A percentile compares a stretch with the other conserved stretches of the same genome.
These are phyloP conservation scores for Colletes latitarsis DNA, from an alignment of 1,140 invertebrate genomes.

Conservation along the genomic window DNA sequence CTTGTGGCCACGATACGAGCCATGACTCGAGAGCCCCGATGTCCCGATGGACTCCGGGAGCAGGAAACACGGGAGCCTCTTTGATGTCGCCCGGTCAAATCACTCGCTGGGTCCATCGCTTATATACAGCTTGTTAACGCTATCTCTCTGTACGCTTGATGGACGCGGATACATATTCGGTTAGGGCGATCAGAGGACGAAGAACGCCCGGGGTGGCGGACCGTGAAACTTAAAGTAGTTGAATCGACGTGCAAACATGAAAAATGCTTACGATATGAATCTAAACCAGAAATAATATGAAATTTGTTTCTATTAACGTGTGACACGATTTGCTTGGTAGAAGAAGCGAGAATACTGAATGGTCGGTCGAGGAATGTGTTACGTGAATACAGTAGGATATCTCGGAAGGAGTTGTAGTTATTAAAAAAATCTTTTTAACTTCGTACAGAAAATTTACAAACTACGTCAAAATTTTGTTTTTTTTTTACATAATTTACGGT, in stretches of 20 bases:
- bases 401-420: too few species aligned
- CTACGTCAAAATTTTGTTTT: too few species aligned
- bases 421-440: too few species aligned
- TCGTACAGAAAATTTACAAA: too few species aligned
- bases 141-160: constrained; percentile 35
- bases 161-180: constrained; percentile 41
- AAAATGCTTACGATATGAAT: too few species aligned
- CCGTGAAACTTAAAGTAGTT: constrained; percentile 37
- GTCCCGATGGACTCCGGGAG: neutral
- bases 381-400: too few species aligned
- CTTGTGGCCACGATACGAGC: neutral
- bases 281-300: too few species aligned
- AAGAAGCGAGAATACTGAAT: too few species aligned
- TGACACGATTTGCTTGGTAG: too few species aligned
- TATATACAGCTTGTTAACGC: constrained; percentile 67
- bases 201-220: constrained; percentile 2
- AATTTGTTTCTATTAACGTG: too few species aligned
- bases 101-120: constrained; percentile 47
- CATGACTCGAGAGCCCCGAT: constrained; percentile 1
- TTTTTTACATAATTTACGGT: too few species aligned
- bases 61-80: constrained; percentile 48
- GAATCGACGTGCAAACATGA: neutral
- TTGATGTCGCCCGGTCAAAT: constrained; percentile 56
- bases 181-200: constrained; percentile 26
- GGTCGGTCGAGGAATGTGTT: too few species aligned